A percentile compares a stretch with the other conserved stretches of the same genome.
Evolutionary conservation across 1,140 invertebrate species (phyloP).

Genomic region (Zaprionus gabonicus): DNA sequence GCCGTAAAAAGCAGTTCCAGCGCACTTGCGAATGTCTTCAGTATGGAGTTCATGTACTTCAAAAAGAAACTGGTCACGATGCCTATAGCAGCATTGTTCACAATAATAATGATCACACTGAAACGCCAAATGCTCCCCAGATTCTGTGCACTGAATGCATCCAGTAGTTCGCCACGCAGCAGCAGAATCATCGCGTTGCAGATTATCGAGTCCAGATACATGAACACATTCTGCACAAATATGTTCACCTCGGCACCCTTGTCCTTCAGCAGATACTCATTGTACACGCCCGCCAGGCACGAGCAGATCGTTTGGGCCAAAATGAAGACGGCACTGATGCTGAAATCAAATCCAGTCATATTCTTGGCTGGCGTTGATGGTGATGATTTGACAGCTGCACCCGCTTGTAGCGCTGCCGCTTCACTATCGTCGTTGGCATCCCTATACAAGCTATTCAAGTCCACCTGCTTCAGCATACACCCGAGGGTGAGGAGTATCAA

Average conservation of each 20-base stretch:
- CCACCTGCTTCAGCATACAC: slow-evolving; percentile 96
- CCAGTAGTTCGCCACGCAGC: slow-evolving; percentile 87
- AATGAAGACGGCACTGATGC: slow-evolving; percentile 90
- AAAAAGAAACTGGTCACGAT: slow-evolving; percentile 98
- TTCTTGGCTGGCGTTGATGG: slow-evolving; percentile 84
- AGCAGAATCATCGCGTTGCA: slow-evolving; percentile 92
- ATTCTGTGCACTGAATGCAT: slow-evolving; percentile 87
- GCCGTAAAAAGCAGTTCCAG: slow-evolving; percentile 96
- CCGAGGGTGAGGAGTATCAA: slow-evolving; percentile 93
- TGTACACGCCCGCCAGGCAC: slow-evolving; percentile 97
- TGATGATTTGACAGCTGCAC: neutral
- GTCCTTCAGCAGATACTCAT: slow-evolving; percentile 96
- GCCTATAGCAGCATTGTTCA: slow-evolving; percentile 96
- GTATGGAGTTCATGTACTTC: slow-evolving; percentile 96
- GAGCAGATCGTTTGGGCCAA: slow-evolving; percentile 95
- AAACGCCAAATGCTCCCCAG: slow-evolving; percentile 87
- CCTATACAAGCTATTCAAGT: slow-evolving; percentile 85
- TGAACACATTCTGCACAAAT: slow-evolving; percentile 97
- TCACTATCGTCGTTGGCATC: slow-evolving; percentile 71
- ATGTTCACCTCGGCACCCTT: slow-evolving; percentile 93
- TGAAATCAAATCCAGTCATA: slow-evolving; percentile 86
- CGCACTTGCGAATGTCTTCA: slow-evolving; percentile 98
- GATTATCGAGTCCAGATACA: slow-evolving; percentile 97
- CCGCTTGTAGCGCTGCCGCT: slow-evolving; percentile 52
- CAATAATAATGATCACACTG: slow-evolving; percentile 92